Conservation (phyloP, 2,113 vertebrate species). For the Platichthys stellatus region DNA sequence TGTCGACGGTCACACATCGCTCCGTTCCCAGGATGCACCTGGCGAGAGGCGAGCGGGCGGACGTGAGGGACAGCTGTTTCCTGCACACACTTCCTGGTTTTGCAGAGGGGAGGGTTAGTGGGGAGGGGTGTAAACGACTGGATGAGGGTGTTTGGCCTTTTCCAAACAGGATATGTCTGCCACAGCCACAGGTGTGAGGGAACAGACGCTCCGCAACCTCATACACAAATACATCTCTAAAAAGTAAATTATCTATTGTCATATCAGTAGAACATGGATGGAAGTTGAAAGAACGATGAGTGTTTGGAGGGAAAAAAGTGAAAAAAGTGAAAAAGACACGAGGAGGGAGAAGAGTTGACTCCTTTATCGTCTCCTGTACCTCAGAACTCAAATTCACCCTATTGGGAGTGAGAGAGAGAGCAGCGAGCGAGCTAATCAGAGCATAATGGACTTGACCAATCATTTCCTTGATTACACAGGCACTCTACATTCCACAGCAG, state of each 20-base stretch:
- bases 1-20: constrained; percentile 66
- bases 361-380: constrained; percentile 47
- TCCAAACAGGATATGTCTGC: constrained; percentile 79
- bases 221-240: neutral
- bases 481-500: too few species aligned
- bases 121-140: neutral
- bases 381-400: constrained; percentile 45
- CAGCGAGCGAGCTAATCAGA: constrained; percentile 44
- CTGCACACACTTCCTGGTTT: constrained; percentile 82
- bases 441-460: constrained; percentile 58
- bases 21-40: constrained; percentile 88
- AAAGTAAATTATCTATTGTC: neutral
- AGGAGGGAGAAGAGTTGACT: constrained; percentile 16
- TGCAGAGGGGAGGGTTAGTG: constrained; percentile 2
- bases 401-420: constrained; percentile 17
- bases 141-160: constrained; percentile 47
- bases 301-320: neutral
- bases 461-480: constrained; percentile 66
- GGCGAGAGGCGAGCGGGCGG: constrained; percentile 73
- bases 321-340: neutral
- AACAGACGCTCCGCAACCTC: constrained; percentile 29
- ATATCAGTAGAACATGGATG: neutral
- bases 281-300: neutral
- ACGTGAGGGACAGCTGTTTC: constrained; percentile 85
- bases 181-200: constrained; percentile 73